Evolutionary conservation across 2,113 vertebrate genomes (phyloP), one percentile per base, ranked within the genome.

Genomic region (Alosa alosa): DNA sequence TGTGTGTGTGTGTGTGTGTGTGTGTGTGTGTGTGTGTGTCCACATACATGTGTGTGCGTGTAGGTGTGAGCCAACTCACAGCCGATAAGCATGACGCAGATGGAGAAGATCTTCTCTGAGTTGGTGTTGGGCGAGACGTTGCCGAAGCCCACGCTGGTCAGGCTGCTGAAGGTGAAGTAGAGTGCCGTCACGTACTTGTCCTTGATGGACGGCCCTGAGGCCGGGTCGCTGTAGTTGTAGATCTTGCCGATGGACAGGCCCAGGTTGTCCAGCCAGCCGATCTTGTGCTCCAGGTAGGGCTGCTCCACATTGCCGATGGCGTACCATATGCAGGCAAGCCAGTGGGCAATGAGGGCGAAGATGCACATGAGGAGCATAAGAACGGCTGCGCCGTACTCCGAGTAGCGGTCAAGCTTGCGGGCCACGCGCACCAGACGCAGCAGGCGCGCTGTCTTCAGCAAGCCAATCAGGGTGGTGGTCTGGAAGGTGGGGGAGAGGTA

Each of bases 51-150:
- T 47, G 41, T 17, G 8, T 22, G 41, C 11, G 20, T 44, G 18
- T 39, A 6, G 5, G 25, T 15, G 83, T 41, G 17, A n/a, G 6
- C 6, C 10, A 18, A 57, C 52, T 57, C 52, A 52, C 47, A 83
- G 4, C 25, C 45, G 47, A 52, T 36, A 13, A 99, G 95, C 98
- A 99, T 99, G 94, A 99, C 97, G 91, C 98, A 99, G 93, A 99
- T 99, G 92, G 98, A 99, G 91, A 99, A 99, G 92, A 99, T 99
- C 96, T 99, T 99, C 94, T 99, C 98, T 1, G 98, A 99, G 96
- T 99, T 99, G 95, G 98, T 99, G 94, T 99, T 99, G 87, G 98
- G 98, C 87, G 98, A 99, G 87, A 99, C 98, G 85, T 99, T 99
- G 88, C 98, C 98, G 88, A 99, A 99, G 91, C 98, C 98, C 89